These are phyloP conservation scores for Listronotus bonariensis DNA, from an alignment of 1,140 invertebrate species.

Conservation along the genomic window DNA sequence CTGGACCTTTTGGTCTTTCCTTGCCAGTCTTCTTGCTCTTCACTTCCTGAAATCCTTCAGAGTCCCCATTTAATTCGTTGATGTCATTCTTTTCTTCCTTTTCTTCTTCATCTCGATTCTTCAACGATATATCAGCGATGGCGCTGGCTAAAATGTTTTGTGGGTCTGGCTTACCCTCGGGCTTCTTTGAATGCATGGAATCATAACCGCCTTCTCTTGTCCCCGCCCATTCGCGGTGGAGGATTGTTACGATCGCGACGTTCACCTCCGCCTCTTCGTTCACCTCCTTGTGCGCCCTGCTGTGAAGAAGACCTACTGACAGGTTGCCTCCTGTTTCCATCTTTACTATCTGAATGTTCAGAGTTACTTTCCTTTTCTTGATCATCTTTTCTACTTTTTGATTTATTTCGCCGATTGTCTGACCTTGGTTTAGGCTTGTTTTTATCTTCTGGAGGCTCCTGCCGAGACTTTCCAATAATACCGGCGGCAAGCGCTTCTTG, in stretches of 20 bases:
- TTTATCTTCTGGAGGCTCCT: conserved; percentile 33
- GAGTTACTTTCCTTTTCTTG: conserved; percentile 24
- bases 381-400: conserved; percentile 29
- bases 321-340: conserved; percentile 18
- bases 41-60: conserved; percentile 86
- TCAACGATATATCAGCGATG: conserved; percentile 46
- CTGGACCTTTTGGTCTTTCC: conserved; percentile 59
- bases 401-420: conserved; percentile 32
- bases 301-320: conserved; percentile 24
- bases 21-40: conserved; percentile 78
- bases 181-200: conserved; percentile 25
- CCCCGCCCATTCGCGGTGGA: conserved; percentile 9
- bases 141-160: conserved; percentile 41
- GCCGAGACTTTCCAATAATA: conserved; percentile 57
- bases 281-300: conserved; percentile 7
- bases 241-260: conserved; percentile 25
- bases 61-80: conserved; percentile 53
- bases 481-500: conserved; percentile 70
- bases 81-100: conserved; percentile 39
- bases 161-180: conserved; percentile 38
- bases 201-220: conserved; percentile 27
- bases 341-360: conserved; percentile 40
- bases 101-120: conserved; percentile 43
- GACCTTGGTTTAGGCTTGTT: conserved; percentile 33
- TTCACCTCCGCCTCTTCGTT: conserved; percentile 9